Conservation (phyloP, 2,113 vertebrate species). For the Prionailurus viverrinus region DNA sequence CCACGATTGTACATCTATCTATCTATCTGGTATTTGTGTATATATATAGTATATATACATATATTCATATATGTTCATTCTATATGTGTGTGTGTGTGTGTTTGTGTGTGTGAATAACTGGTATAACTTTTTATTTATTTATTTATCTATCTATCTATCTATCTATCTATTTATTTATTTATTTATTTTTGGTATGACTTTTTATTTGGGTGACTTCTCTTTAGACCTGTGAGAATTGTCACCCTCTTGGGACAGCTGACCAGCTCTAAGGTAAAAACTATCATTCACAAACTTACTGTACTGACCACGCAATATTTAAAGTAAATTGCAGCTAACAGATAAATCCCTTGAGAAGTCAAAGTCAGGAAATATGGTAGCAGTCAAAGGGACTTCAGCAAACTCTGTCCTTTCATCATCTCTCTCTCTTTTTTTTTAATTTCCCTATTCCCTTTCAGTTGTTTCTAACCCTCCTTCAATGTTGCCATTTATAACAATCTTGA, state of each 20-base stretch:
- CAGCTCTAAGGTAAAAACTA: neutral
- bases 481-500: neutral
- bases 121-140: neutral
- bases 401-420: neutral
- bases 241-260: neutral
- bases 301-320: neutral
- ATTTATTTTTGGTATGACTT: neutral
- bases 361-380: neutral
- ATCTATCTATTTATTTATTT: no score
- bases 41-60: neutral
- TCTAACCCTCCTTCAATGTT: neutral
- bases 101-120: neutral
- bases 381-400: neutral
- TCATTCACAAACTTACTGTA: neutral
- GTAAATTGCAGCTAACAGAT: neutral
- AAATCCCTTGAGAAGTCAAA: neutral
- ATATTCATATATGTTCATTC: no score
- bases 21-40: no score
- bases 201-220: neutral
- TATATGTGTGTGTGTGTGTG: no score
- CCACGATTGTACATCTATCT: neutral
- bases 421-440: conserved; percentile 7
- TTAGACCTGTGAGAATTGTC: neutral
- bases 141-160: no score
- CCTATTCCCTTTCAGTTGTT: neutral